Conservation (phyloP, 2,113 vertebrate genomes). For the Nyctereutes procyonoides region DNA sequence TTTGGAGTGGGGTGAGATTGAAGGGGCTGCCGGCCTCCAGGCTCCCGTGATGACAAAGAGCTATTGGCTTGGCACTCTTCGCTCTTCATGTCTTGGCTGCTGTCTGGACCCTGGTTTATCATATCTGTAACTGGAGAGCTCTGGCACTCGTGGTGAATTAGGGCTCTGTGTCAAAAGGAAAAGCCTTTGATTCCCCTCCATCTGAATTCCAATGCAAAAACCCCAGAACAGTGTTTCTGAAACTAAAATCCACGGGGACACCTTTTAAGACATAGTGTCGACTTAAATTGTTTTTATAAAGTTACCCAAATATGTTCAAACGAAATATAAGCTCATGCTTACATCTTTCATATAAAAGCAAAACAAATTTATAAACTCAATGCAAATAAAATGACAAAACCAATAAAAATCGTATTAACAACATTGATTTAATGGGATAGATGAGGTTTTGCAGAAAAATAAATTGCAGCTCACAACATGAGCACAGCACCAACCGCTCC, state of each 20-base stretch:
- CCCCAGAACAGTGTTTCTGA: neutral
- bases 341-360: neutral
- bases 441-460: neutral
- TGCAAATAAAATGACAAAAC: conserved; percentile 42
- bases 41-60: neutral
- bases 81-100: neutral
- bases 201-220: neutral
- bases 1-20: neutral
- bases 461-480: neutral
- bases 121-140: neutral
- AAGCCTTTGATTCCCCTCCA: neutral
- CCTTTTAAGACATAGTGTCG: neutral
- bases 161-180: neutral
- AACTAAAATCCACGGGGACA: neutral
- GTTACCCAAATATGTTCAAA: neutral
- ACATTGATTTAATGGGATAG: neutral
- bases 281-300: neutral
- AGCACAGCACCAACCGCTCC: neutral
- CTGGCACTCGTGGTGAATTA: neutral
- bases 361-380: conserved; percentile 24
- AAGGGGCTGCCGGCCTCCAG: neutral
- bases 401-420: neutral
- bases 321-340: neutral
- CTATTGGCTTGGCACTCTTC: neutral
- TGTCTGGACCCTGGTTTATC: neutral